phyloP scores from a whole-genome alignment of 2,888 invertebrate species.

The Gnatocerus cornutus region DNA sequence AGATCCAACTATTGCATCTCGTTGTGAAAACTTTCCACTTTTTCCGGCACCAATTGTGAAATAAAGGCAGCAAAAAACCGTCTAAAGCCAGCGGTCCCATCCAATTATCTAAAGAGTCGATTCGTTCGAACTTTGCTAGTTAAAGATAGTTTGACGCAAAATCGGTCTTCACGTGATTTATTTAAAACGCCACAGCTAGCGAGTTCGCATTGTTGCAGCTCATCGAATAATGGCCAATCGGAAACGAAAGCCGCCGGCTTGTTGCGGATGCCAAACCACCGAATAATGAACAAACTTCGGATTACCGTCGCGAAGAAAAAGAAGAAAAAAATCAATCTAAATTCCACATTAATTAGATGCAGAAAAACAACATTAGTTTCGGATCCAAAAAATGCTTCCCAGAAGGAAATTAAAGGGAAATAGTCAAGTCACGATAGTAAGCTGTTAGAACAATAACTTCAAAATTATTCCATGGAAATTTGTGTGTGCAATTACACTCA shows the following conservation, averaged over 20 bases:
- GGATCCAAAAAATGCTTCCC: too few species aligned
- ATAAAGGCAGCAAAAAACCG: slow-evolving; percentile 12
- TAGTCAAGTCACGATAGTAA: too few species aligned
- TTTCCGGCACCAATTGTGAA: neutral
- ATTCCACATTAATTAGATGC: slow-evolving; percentile 63
- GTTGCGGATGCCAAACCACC: slow-evolving; percentile 40
- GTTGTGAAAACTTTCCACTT: neutral
- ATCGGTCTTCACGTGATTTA: slow-evolving; percentile 41
- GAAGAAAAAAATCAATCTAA: slow-evolving; percentile 61
- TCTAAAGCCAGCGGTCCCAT: slow-evolving; percentile 22
- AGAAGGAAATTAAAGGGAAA: too few species aligned
- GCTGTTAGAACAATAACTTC: too few species aligned
- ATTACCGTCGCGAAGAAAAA: slow-evolving; percentile 28
- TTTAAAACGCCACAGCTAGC: slow-evolving; percentile 41
- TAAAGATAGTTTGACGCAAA: slow-evolving; percentile 46
- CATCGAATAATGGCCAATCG: slow-evolving; percentile 49
- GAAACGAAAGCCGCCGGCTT: slow-evolving; percentile 19
- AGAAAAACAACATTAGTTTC: slow-evolving; percentile 54
- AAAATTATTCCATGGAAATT: too few species aligned
- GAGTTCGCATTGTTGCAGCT: slow-evolving; percentile 44
- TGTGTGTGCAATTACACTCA: too few species aligned
- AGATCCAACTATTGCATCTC: too few species aligned
- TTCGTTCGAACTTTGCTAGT: slow-evolving; percentile 43
- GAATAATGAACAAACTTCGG: slow-evolving; percentile 56
- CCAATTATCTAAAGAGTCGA: slow-evolving; percentile 41